Conservation (phyloP, 2,797 vertebrate genomes). For the Cheirogaleus major region DNA sequence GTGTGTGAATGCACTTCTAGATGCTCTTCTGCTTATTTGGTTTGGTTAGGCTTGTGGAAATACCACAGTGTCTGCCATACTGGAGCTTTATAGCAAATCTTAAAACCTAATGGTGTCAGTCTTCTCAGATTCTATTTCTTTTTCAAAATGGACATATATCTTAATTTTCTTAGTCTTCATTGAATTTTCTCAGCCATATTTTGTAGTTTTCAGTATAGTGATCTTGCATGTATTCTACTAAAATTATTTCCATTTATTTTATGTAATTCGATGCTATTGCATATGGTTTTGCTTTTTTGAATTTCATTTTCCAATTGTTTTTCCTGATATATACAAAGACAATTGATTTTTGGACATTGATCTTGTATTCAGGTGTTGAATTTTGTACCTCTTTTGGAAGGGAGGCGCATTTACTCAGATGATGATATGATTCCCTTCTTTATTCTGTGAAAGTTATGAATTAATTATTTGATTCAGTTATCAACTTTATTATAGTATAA, state of each 20-base stretch:
- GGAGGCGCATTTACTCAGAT: neutral
- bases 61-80: neutral
- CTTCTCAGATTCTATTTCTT: neutral
- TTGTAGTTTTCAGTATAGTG: neutral
- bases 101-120: neutral
- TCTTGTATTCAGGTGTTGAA: neutral
- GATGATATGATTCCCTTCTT: neutral
- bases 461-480: neutral
- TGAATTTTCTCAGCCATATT: neutral
- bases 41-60: neutral
- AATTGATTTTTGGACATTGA: neutral
- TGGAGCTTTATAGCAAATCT: neutral
- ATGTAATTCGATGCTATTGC: neutral
- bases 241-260: neutral
- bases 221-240: neutral
- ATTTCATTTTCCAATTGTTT: neutral
- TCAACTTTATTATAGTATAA: neutral
- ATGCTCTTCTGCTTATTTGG: neutral
- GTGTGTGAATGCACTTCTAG: neutral
- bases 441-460: neutral
- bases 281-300: neutral
- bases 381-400: neutral
- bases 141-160: neutral
- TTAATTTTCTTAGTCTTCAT: neutral
- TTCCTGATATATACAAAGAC: neutral